Conservation (phyloP, 2,888 invertebrate species). For the Chesias legatella region DNA sequence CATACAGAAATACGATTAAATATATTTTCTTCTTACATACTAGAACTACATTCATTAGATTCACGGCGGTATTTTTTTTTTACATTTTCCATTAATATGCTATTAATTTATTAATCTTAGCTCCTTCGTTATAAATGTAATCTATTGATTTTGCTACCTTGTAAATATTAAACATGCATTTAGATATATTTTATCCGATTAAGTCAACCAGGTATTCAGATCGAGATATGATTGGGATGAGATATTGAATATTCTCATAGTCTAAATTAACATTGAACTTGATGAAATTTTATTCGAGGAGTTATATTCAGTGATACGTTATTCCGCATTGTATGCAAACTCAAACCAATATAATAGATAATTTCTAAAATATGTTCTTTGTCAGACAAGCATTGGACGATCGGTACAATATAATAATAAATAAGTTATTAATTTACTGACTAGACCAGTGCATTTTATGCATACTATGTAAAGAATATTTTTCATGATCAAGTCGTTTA, state of each 20-base stretch:
- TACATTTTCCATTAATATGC: slow-evolving; percentile 71
- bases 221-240: slow-evolving; percentile 65
- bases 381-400: slow-evolving; percentile 10
- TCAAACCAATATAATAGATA: too few relatives aligned
- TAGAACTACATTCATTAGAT: slow-evolving; percentile 72
- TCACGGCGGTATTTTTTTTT: slow-evolving; percentile 69
- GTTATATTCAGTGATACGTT: neutral
- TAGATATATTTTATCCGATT: slow-evolving; percentile 46
- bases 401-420: slow-evolving; percentile 7
- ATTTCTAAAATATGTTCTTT: neutral
- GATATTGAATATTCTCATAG: slow-evolving; percentile 19
- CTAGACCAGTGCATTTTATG: slow-evolving; percentile 42
- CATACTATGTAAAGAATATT: slow-evolving; percentile 13
- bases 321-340: slow-evolving; percentile 13
- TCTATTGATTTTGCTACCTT: slow-evolving; percentile 52
- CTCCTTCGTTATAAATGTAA: slow-evolving; percentile 47
- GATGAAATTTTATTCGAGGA: too few relatives aligned
- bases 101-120: slow-evolving; percentile 67
- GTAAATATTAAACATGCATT: slow-evolving; percentile 60
- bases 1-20: slow-evolving; percentile 81
- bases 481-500: neutral
- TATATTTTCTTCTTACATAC: slow-evolving; percentile 72
- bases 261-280: neutral
- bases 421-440: slow-evolving; percentile 24
- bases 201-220: slow-evolving; percentile 66